Base-by-base conservation (phyloP, 2,888 invertebrate genomes). In the Schizaphis graminum region DNA sequence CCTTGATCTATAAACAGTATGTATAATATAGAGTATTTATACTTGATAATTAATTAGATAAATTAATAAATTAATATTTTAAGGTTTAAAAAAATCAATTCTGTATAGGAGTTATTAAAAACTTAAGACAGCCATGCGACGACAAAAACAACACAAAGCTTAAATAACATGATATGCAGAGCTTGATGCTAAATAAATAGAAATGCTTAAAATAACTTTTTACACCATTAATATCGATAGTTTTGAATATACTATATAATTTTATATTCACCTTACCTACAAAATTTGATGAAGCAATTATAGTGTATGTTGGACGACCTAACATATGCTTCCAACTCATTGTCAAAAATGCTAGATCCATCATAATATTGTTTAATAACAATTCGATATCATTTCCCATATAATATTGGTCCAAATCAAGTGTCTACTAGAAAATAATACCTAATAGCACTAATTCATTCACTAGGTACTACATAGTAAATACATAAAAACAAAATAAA, bases 281-380 rank as follows among this genome's bases (percentile, higher is more conserved):
- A 96, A 98, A 97, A 96, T 97, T 97, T 96, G 97, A 97, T 96
- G 98, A 98, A 96, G 98, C 98, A 96, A 98, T 97, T 96, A 99
- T 97, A 95, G 98, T 98, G 96, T 99, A 98, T 95, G 98, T 98
- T 95, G 99, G 99, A 95, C 99, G 97, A 96, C 99, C 99, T 96
- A 99, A 97, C 97, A 99, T 98, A 96, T 98, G 97, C 96, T 98
- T 98, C 99, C 99, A 99, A 96, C 98, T 98, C 97, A 98, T 98
- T 96, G 99, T 98, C 96, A 99, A 97, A 97, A 99, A 99, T 95
- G 98, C 98, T 96, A 99, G 97, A 97, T 99, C 98, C 95, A 98
- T 98, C 96, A 97, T 98, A 96, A 99, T 98, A 96, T 98, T 98
- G 97, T 99, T 98, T 96, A 98, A 98, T 96, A 99, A 97, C 96